phyloP scores from a whole-genome alignment of 2,888 invertebrate genomes.

The Lasioglossum oenotherae region DNA sequence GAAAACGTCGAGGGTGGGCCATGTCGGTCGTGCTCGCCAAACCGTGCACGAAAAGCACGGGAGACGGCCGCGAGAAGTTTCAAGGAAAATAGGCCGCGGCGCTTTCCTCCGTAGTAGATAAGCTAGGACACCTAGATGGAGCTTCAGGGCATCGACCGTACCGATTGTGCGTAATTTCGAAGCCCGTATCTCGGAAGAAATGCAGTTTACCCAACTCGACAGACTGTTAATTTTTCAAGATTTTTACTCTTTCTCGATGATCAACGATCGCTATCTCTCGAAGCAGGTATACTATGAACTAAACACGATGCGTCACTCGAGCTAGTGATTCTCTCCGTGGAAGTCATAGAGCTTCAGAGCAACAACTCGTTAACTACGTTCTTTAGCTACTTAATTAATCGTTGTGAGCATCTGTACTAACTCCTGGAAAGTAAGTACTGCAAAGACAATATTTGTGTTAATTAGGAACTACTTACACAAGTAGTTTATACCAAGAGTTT shows the following conservation, averaged over 20 bases:
- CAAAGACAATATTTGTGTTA: too few relatives aligned
- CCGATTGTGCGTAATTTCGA: slow-evolving; percentile 42
- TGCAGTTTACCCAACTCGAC: not conserved
- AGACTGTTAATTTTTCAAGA: too few relatives aligned
- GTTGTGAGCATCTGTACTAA: not conserved
- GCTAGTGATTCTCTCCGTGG: not conserved
- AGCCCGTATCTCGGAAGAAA: not conserved
- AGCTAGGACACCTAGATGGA: slow-evolving; percentile 21
- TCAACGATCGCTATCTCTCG: not conserved
- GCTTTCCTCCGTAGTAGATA: slow-evolving; percentile 27
- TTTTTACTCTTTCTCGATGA: too few relatives aligned
- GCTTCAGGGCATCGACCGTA: slow-evolving; percentile 28
- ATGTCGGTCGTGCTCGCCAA: slow-evolving; percentile 54
- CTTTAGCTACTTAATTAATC: not conserved
- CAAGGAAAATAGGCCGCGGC: slow-evolving; percentile 26
- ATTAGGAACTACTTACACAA: too few relatives aligned
- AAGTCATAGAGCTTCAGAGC: not conserved
- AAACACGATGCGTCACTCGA: not conserved
- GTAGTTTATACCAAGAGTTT: too few relatives aligned
- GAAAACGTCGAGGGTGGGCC: slow-evolving; percentile 75
- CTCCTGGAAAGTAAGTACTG: not conserved
- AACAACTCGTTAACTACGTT: not conserved
- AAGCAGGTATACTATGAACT: not conserved
- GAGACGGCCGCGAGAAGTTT: slow-evolving; percentile 28
- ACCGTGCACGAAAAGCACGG: slow-evolving; percentile 51